Conservation (phyloP, 2,888 invertebrate genomes). For the Napeogenes sylphis region DNA sequence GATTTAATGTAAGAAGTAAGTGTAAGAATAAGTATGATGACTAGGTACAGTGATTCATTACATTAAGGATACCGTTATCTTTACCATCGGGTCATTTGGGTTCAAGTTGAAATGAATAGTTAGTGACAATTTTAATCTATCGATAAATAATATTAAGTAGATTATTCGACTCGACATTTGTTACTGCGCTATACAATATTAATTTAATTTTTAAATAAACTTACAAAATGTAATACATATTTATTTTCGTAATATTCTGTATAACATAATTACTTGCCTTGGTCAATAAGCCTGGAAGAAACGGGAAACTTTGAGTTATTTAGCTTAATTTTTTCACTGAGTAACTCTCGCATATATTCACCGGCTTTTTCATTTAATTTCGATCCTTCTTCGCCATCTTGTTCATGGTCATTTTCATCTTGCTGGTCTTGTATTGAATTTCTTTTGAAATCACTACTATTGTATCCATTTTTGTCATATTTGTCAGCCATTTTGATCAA, state of each 20-base stretch:
- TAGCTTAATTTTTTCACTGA: conserved; percentile 83
- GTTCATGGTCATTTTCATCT: conserved; percentile 46
- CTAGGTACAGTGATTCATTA: background rate
- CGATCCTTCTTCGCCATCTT: conserved; percentile 77
- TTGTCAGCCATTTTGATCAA: conserved; percentile 51
- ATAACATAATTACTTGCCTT: conserved; percentile 74
- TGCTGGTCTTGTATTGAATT: conserved; percentile 53
- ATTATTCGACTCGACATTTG: background rate
- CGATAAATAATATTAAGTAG: background rate
- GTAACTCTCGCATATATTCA: conserved; percentile 86
- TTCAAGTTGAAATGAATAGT: background rate
- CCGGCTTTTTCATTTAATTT: conserved; percentile 84
- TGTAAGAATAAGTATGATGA: background rate
- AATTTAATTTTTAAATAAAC: too few species aligned
- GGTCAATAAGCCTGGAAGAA: conserved; percentile 83
- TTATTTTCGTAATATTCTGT: too few species aligned
- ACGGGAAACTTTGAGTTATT: conserved; percentile 83
- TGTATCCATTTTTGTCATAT: conserved; percentile 69
- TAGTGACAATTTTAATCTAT: background rate
- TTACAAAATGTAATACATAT: too few species aligned
- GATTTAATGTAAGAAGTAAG: too few species aligned
- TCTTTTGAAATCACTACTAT: conserved; percentile 70
- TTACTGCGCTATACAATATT: too few species aligned
- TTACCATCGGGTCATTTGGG: background rate
- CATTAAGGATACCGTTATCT: background rate